A percentile compares a stretch with the other conserved stretches of the same genome.
These are phyloP conservation scores for Bugula neritina DNA, from an alignment of 2,888 invertebrate species.

Conservation along the genomic window DNA sequence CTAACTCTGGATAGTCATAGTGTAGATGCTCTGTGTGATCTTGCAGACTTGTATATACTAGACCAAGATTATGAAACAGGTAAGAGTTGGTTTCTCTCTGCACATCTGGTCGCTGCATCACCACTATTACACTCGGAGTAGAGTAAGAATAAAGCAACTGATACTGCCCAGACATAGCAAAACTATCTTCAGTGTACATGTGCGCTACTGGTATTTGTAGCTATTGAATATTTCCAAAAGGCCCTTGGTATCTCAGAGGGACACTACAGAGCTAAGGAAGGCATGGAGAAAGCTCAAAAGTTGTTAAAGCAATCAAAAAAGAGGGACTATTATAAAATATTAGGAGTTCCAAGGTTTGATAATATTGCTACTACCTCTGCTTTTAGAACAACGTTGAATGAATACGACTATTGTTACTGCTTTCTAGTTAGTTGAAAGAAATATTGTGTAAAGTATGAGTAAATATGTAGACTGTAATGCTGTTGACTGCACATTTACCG, in stretches of 20 bases:
- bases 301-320: conserved; percentile 85
- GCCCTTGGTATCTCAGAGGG: conserved; percentile 77
- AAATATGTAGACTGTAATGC: no score
- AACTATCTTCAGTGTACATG: no score
- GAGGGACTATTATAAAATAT: conserved; percentile 94
- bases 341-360: conserved; percentile 72
- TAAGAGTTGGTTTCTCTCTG: conserved; percentile 35
- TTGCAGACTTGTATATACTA: conserved; percentile 82
- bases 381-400: no score
- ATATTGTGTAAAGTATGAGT: no score
- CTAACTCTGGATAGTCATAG: conserved; percentile 66
- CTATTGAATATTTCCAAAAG: conserved; percentile 76
- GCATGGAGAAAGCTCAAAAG: conserved; percentile 78
- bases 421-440: no score
- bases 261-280: conserved; percentile 77
- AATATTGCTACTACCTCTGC: no score
- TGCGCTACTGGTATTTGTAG: conserved; percentile 55
- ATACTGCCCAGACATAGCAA: no score
- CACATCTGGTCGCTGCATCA: no score
- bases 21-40: conserved; percentile 74
- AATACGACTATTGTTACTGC: no score
- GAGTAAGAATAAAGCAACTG: no score
- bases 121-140: no score
- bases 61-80: conserved; percentile 87
- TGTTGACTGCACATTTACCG: no score